phyloP scores from a whole-genome alignment of 2,797 vertebrate genomes.

The Anguilla megastoma region DNA sequence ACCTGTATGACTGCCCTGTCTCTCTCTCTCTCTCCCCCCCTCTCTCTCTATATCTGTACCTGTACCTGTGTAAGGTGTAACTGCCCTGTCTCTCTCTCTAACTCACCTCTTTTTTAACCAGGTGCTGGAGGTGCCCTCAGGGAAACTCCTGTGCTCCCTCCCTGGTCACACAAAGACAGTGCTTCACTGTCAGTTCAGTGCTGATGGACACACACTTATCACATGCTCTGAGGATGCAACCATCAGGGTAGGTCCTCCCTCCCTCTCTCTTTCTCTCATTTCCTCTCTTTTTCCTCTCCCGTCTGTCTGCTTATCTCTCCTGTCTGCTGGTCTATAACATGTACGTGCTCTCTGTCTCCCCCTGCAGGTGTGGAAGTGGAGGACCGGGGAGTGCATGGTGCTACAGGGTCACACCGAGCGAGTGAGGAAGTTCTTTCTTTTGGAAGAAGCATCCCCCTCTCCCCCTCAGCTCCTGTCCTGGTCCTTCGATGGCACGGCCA shows the following conservation, averaged over 20 bases:
- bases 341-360: conserved; percentile 32
- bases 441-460: conserved; percentile 63
- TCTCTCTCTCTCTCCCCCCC: conserved; percentile 1
- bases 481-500: conserved; percentile 91
- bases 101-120: conserved; percentile 53
- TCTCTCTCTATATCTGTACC: background rate
- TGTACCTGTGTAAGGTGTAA: no score
- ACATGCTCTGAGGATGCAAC: conserved; percentile 86
- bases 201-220: conserved; percentile 77
- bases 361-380: conserved; percentile 89
- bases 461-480: conserved; percentile 78
- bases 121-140: conserved; percentile 83
- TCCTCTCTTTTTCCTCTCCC: background rate
- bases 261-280: background rate
- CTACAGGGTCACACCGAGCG: conserved; percentile 86
- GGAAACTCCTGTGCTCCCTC: conserved; percentile 68
- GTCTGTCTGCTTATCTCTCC: background rate
- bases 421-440: conserved; percentile 81
- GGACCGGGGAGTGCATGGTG: conserved; percentile 65
- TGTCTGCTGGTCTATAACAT: background rate
- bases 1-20: background rate
- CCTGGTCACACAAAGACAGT: conserved; percentile 78
- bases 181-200: conserved; percentile 82
- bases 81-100: background rate
- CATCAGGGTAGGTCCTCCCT: conserved; percentile 72